These are phyloP conservation scores for Tolmerus cingulatus DNA, from an alignment of 2,888 invertebrate species.

Conservation along the genomic window DNA sequence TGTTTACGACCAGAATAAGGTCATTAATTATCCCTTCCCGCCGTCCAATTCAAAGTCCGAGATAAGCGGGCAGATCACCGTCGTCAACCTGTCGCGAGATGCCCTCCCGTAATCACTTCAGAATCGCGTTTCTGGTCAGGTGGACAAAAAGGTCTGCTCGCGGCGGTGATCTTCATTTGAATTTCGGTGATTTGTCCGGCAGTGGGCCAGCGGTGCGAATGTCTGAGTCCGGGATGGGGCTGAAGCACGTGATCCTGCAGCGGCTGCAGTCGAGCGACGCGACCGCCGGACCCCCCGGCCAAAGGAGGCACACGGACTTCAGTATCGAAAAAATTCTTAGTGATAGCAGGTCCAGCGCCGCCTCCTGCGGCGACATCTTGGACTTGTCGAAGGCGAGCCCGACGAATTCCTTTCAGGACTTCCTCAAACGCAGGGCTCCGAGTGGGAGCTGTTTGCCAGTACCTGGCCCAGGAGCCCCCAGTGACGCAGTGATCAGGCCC, in stretches of 20 bases:
- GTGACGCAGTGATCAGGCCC: slow-evolving; percentile 45
- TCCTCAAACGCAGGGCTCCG: neutral
- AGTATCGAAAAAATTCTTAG: slow-evolving; percentile 59
- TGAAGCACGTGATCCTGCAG: slow-evolving; percentile 60
- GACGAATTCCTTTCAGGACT: neutral
- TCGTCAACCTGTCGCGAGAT: slow-evolving; percentile 32
- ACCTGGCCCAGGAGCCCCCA: neutral
- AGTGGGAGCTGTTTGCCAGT: neutral
- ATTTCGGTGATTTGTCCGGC: neutral
- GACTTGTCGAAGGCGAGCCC: slow-evolving; percentile 58
- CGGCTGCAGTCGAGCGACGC: slow-evolving; percentile 52
- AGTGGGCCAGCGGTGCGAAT: slow-evolving; percentile 49
- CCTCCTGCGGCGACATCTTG: slow-evolving; percentile 53
- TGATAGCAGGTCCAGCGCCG: slow-evolving; percentile 37
- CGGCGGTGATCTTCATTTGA: slow-evolving; percentile 4
- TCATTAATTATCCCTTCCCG: slow-evolving; percentile 47
- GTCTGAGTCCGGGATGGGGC: slow-evolving; percentile 60
- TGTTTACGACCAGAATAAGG: slow-evolving; percentile 35
- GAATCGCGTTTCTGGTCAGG: slow-evolving; percentile 17
- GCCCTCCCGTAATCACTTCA: slow-evolving; percentile 18
- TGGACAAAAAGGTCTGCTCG: neutral
- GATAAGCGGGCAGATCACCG: slow-evolving; percentile 34
- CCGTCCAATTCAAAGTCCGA: slow-evolving; percentile 34
- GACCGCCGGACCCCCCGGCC: neutral
- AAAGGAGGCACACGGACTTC: slow-evolving; percentile 59